Evolutionary conservation across 2,797 vertebrate genomes (phyloP), one percentile per base, ranked within the genome.

Genomic region (Melanotaenia parkinsoni): DNA sequence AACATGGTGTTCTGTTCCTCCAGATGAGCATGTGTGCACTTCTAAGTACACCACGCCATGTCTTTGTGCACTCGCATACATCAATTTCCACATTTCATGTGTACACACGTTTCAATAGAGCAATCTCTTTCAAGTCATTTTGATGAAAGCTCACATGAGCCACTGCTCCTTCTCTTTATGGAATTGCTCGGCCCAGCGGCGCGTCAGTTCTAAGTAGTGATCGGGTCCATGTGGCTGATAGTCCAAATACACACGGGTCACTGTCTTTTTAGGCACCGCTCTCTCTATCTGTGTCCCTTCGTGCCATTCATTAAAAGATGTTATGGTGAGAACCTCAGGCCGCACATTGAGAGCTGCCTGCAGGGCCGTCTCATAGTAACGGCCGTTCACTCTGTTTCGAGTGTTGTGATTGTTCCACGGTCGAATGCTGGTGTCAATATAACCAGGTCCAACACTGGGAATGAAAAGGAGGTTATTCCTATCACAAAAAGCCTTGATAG

Each of bases 381-480:
- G 95, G 3, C 96, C 96, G 0, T 96, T 97, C 60, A 97, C 96
- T 16, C 96, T 88, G 88, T 97, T 96, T 24, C 96, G 93, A 2
- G 96, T 96, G 84, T 97, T 96, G 92, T 97, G 96, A 89, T 96
- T 96, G 92, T 98, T 98, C 96, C 96, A 98, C 1, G 96, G 96
- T 67, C 96, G 92, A 54, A 97, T 94, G 89, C 95, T 96, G 63
- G 96, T 96, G 90, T 97, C 96, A 0, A 96, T 93, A 64, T 97
- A 97, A 16, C 96, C 96, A 0, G 96, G 96, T 0, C 96, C 96
- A 13, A 96, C 96, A 0, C 96, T 95, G 58, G 96, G 96, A 70
- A 98, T 93, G 86, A 98, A 98, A 75, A 97, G 92, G 58, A 97
- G 94, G 58, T 95, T 95, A 91, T 96, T 96, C 80, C 92, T 92